Percentiles rank a stretch among this genome's conserved stretches.
These are phyloP conservation scores for Psix sp. DNA, from an alignment of 1,140 invertebrate species.

Conservation along the genomic window DNA sequence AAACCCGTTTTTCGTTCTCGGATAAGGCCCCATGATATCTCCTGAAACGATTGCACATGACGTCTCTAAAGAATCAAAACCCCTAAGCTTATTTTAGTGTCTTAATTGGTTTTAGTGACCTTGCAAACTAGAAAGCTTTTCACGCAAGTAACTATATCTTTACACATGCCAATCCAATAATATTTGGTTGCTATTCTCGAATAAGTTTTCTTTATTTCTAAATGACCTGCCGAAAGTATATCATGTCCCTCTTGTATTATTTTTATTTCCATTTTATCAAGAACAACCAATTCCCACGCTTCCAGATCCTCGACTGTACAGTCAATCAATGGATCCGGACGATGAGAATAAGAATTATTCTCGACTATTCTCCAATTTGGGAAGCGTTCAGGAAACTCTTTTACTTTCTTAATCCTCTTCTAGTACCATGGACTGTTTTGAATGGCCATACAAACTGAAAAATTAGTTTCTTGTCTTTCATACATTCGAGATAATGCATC, in stretches of 20 bases:
- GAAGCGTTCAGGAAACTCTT: background rate
- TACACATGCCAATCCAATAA: background rate
- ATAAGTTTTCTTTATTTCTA: background rate
- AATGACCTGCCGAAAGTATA: background rate
- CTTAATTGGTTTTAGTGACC: conserved; percentile 24
- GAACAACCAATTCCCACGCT: conserved; percentile 6
- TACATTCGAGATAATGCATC: conserved; percentile 4
- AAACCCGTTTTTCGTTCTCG: conserved; percentile 50
- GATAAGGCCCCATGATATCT: conserved; percentile 63
- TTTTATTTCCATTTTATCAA: too few species aligned
- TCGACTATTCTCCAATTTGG: background rate
- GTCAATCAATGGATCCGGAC: background rate
- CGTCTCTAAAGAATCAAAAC: conserved; percentile 7
- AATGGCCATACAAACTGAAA: background rate
- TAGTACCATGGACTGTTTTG: background rate
- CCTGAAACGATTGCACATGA: conserved; percentile 58
- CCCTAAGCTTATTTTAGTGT: conserved; percentile 52
- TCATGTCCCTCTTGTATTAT: conserved; percentile 34
- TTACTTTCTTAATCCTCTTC: background rate
- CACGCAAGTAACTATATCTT: background rate
- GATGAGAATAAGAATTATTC: background rate
- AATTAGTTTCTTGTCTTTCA: background rate
- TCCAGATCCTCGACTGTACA: background rate
- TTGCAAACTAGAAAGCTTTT: background rate
- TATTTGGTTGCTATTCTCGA: background rate